These are phyloP conservation scores for Oxygymnocypris stewartii DNA, from an alignment of 2,113 vertebrate species.

Conservation along the genomic window DNA sequence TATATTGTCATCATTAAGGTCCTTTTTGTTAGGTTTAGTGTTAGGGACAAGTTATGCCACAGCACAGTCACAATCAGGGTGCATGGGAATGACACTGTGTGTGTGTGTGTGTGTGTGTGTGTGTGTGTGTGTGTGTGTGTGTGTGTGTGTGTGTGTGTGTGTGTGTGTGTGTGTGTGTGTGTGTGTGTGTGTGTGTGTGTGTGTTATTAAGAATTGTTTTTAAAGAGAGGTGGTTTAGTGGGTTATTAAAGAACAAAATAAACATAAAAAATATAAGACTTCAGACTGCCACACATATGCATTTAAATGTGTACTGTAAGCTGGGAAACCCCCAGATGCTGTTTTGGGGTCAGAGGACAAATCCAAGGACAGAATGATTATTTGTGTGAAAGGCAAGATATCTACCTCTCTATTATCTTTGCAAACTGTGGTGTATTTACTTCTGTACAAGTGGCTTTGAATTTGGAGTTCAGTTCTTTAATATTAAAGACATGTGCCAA, in stretches of 20 bases:
- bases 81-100: too few species aligned
- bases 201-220: too few species aligned
- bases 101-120: too few species aligned
- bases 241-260: neutral
- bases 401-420: neutral
- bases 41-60: too few species aligned
- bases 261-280: neutral
- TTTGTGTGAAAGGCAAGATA: neutral
- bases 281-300: neutral
- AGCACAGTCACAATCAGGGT: too few species aligned
- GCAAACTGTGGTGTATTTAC: neutral
- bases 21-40: too few species aligned
- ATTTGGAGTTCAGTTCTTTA: neutral
- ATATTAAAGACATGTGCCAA: neutral
- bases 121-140: too few species aligned
- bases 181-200: too few species aligned
- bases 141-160: too few species aligned
- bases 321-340: conserved; percentile 16
- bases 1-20: too few species aligned
- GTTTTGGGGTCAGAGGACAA: neutral
- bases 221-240: too few species aligned
- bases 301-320: neutral
- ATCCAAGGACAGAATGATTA: neutral
- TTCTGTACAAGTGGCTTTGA: neutral
- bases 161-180: too few species aligned